A percentile compares a stretch with the other conserved stretches of the same genome.
These are phyloP conservation scores for Molossus alvarezi DNA, from an alignment of 2,797 vertebrate species.

Conservation along the genomic window DNA sequence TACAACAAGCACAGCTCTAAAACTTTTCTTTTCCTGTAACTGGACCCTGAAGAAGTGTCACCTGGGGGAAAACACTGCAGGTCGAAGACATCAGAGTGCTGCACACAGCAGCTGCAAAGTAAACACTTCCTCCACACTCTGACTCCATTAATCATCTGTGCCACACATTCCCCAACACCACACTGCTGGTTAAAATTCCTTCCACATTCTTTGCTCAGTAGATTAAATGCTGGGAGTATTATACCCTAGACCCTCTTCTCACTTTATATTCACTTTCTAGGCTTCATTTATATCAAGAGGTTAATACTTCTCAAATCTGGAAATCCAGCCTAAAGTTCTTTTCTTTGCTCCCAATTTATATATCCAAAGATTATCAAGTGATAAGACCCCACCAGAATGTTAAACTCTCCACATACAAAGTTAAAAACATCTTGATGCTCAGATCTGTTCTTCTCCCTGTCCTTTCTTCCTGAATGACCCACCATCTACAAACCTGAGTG, in stretches of 20 bases:
- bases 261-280: background rate
- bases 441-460: background rate
- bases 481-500: background rate
- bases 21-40: background rate
- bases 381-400: background rate
- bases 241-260: background rate
- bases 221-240: background rate
- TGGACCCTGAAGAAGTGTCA: background rate
- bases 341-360: background rate
- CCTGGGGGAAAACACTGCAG: background rate
- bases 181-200: background rate
- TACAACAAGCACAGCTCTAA: background rate
- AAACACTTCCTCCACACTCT: background rate
- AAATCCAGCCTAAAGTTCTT: slow-evolving; percentile 25
- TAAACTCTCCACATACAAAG: background rate
- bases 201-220: background rate
- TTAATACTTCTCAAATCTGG: background rate
- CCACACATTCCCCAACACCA: no score
- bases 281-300: background rate
- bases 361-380: background rate
- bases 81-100: background rate
- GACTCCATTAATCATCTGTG: background rate
- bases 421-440: background rate
- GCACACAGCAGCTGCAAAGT: background rate
- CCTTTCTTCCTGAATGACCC: background rate